A percentile compares a stretch with the other conserved stretches of the same genome.
Evolutionary conservation across 2,797 vertebrate genomes (phyloP).

Genomic region (Microctenopoma lineatum): DNA sequence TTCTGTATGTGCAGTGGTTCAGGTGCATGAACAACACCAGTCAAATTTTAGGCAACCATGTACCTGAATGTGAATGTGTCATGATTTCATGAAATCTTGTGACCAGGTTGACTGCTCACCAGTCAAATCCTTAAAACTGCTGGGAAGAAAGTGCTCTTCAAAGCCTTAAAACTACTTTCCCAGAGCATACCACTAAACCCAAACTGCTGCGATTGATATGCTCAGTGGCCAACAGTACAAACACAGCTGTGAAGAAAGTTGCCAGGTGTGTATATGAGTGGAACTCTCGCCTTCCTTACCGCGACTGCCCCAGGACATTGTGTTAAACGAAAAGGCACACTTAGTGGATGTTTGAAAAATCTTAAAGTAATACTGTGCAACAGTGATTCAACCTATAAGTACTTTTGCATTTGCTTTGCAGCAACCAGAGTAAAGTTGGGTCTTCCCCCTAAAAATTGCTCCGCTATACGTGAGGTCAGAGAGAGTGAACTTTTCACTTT

Average conservation of each 20-base stretch:
- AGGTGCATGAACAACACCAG: slow-evolving; percentile 25
- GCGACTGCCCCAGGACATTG: slow-evolving; percentile 32
- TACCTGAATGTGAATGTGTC: slow-evolving; percentile 43
- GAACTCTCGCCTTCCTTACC: slow-evolving; percentile 17
- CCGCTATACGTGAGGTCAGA: background rate
- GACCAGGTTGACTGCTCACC: slow-evolving; percentile 46
- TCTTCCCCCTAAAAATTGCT: background rate
- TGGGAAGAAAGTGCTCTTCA: slow-evolving; percentile 44
- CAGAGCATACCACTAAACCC: slow-evolving; percentile 58
- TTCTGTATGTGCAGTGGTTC: slow-evolving; percentile 14
- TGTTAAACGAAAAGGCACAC: slow-evolving; percentile 36
- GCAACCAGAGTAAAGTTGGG: background rate
- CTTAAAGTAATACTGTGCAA: slow-evolving; percentile 40
- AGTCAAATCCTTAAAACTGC: slow-evolving; percentile 54
- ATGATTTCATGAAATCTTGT: slow-evolving; percentile 46
- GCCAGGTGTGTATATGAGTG: slow-evolving; percentile 40
- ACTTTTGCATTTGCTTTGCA: slow-evolving; percentile 15
- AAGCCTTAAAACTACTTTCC: slow-evolving; percentile 52
- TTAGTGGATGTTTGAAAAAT: slow-evolving; percentile 23
- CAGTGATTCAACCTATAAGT: slow-evolving; percentile 26
- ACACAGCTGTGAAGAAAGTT: slow-evolving; percentile 34
- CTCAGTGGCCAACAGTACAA: slow-evolving; percentile 36
- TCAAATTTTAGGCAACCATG: slow-evolving; percentile 18
- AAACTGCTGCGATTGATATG: slow-evolving; percentile 50
- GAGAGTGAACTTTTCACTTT: background rate